phyloP scores from a whole-genome alignment of 2,113 vertebrate species.

The Mobula hypostoma region DNA sequence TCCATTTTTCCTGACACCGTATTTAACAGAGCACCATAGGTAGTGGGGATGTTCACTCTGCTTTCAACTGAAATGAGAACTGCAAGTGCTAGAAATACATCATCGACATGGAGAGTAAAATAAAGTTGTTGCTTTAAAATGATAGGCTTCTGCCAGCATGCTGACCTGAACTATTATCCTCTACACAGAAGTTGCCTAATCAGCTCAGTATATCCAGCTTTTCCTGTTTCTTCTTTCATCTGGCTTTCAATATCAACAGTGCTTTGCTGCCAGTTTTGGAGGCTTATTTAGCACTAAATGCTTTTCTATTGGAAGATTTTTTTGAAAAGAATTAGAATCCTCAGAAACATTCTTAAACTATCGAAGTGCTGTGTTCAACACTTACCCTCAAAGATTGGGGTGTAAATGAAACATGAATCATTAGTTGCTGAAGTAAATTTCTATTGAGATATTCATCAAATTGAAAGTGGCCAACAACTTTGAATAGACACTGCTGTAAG shows the following conservation, averaged over 20 bases:
- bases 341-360: neutral
- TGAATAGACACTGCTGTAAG: neutral
- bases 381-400: neutral
- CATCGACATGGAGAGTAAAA: no score
- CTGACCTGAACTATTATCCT: no score
- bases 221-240: no score
- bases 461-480: neutral
- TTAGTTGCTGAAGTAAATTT: neutral
- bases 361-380: neutral
- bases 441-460: neutral
- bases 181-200: no score
- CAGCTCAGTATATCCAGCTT: no score
- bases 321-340: neutral
- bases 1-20: neutral
- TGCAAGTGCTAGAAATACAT: no score
- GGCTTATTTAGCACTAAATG: neutral
- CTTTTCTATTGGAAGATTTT: neutral
- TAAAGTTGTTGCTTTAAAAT: no score
- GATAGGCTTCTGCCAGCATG: no score
- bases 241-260: no score
- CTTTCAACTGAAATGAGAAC: neutral
- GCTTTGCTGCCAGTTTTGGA: no score
- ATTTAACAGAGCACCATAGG: neutral
- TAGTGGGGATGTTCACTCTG: neutral
- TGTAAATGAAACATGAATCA: neutral